Evolutionary conservation across 2,888 invertebrate genomes (phyloP).

Genomic region (Phengaris arion): DNA sequence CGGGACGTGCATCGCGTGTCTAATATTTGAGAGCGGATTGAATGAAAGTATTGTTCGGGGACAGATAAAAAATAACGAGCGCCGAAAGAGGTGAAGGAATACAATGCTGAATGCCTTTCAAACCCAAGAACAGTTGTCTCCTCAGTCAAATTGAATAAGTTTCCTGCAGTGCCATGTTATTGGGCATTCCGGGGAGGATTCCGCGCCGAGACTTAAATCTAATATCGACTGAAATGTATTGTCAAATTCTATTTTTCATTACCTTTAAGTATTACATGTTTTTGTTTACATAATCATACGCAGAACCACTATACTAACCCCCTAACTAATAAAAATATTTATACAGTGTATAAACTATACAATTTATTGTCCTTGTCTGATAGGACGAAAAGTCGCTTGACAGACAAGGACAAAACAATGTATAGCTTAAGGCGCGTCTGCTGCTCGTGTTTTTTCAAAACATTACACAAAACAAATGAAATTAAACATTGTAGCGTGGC

Average conservation of each 20-base stretch:
- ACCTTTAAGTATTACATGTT: conserved; percentile 21
- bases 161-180: conserved; percentile 64
- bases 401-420: no score
- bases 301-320: not conserved
- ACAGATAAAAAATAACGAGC: conserved; percentile 62
- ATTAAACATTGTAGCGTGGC: no score
- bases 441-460: no score
- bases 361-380: no score
- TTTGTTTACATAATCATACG: not conserved
- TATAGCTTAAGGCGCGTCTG: not conserved
- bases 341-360: not conserved
- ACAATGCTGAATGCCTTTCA: conserved; percentile 68
- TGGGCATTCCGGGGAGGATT: conserved; percentile 53
- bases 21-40: conserved; percentile 63
- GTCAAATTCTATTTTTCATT: conserved; percentile 35
- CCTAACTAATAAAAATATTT: not conserved
- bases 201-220: conserved; percentile 46
- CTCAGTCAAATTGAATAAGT: conserved; percentile 74
- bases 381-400: no score
- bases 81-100: conserved; percentile 52
- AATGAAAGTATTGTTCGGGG: conserved; percentile 71
- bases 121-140: conserved; percentile 69
- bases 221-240: conserved; percentile 45
- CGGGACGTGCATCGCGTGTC: conserved; percentile 68
- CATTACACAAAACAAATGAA: no score